Conservation (phyloP, 2,888 invertebrate species). For the Seira sanloemensis region DNA sequence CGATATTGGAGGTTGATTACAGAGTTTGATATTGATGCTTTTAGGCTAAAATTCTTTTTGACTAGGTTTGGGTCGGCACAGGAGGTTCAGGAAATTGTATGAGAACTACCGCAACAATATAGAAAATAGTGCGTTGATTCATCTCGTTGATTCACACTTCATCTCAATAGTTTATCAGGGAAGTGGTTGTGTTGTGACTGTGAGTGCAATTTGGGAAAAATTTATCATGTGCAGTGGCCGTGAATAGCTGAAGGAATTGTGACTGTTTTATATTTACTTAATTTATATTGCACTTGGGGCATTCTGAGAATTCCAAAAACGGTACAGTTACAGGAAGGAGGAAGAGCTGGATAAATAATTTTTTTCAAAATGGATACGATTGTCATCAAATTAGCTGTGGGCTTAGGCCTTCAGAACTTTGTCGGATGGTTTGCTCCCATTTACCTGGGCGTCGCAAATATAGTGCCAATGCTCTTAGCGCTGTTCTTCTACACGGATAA, state of each 20-base stretch:
- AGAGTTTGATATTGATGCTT: no score
- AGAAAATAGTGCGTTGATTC: no score
- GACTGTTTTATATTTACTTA: no score
- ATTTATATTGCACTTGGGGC: not conserved
- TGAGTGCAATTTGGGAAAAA: not conserved
- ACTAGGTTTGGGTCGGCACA: no score
- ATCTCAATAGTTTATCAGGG: not conserved
- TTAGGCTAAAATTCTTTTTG: no score
- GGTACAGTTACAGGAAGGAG: no score
- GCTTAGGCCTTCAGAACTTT: slow-evolving; percentile 32
- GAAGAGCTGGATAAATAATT: not conserved
- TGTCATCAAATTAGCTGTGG: slow-evolving; percentile 45
- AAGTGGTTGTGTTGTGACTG: not conserved
- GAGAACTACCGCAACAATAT: no score
- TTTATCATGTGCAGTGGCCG: not conserved
- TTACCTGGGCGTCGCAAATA: slow-evolving; percentile 36
- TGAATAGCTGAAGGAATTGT: not conserved
- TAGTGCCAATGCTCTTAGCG: slow-evolving; percentile 40
- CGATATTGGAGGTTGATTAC: no score
- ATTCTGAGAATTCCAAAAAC: not conserved
- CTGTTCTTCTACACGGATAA: slow-evolving; percentile 59
- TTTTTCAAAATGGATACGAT: slow-evolving; percentile 53
- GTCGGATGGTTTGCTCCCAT: slow-evolving; percentile 44
- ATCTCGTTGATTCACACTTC: not conserved
- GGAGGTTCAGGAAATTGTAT: no score